Conservation (phyloP, 1,140 invertebrate species). For the Papilio polyxenes region DNA sequence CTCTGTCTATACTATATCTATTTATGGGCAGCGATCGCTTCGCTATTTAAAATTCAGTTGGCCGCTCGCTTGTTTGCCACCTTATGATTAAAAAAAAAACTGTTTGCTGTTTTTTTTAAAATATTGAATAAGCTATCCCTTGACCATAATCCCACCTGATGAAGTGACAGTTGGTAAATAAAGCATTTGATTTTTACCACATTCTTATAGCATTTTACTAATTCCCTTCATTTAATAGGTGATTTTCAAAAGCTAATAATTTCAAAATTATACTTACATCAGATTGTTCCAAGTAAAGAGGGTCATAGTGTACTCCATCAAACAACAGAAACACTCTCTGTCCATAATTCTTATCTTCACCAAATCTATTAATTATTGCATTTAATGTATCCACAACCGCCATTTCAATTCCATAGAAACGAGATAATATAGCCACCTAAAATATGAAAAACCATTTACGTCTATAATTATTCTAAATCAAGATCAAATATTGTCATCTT, state of each 20-base stretch:
- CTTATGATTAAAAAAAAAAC: no score
- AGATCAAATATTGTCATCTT: background rate
- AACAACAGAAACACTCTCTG: constrained; percentile 94
- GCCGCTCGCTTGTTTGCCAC: no score
- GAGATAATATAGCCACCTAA: constrained; percentile 88
- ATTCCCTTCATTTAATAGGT: no score
- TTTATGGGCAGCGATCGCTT: no score
- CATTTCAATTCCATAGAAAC: constrained; percentile 95
- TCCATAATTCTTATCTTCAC: constrained; percentile 93
- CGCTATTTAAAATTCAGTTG: no score
- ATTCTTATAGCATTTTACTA: no score
- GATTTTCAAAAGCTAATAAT: background rate
- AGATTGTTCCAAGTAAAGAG: constrained; percentile 90
- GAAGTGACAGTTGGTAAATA: no score
- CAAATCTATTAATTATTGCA: constrained; percentile 94
- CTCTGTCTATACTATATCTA: no score
- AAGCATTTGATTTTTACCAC: no score
- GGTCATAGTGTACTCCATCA: constrained; percentile 98
- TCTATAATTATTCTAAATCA: background rate
- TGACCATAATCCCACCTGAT: no score
- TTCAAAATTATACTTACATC: constrained; percentile 63
- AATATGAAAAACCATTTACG: constrained; percentile 47
- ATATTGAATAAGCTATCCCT: no score
- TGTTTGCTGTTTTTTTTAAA: no score
- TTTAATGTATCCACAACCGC: constrained; percentile 96